Base-by-base conservation (phyloP, 2,797 vertebrate species). In the Megaceryle alcyon region DNA sequence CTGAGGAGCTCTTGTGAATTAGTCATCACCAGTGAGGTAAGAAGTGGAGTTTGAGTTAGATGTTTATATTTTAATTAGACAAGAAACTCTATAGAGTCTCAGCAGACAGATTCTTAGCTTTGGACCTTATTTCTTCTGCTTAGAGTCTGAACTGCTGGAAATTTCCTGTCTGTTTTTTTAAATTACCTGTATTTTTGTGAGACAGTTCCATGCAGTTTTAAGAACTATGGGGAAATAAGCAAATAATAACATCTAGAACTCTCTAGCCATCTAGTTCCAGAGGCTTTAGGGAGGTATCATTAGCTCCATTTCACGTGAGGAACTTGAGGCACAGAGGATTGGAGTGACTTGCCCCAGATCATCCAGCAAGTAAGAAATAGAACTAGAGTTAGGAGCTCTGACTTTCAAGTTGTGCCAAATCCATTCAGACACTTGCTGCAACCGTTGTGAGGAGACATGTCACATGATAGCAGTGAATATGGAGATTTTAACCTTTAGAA, bases 11-110 rank as follows among this genome's bases (percentile, higher is more conserved):
- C 61, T 66, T 72, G 64, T 54, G 66, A 83, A 63, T 94, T 77
- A 82, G 43, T 94, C 82, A 73, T 41, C 77, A 83, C n/a, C 65
- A 72, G 39, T 73, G 77, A 96, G 70, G 60, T 93, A 79, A 92
- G 48, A 82, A 80, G 25, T 22, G 20, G 37, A 63, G 23, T 46
- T 77, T 77, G 70, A 79, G 41, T 48, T 80, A 77, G 63, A 35
- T 80, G 22, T 70, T 63, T 79, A 1, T 86, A 41, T 61, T 94
- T 92, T 57, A 83, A 72, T 78, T 88, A 88, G 77, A 73, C 72
- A 12, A 90, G 66, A 82, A 71, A 59, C 54, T 79, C 49, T 0
- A 0, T 0, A 0, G 20, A 41, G 86, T 82, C 51, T 92, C n/a
- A 19, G 19, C 56, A 43, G 54, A 65, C 12, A 15, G 39, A 54